Evolutionary conservation across 1,140 invertebrate genomes (phyloP).

Genomic region (Diprion similis): DNA sequence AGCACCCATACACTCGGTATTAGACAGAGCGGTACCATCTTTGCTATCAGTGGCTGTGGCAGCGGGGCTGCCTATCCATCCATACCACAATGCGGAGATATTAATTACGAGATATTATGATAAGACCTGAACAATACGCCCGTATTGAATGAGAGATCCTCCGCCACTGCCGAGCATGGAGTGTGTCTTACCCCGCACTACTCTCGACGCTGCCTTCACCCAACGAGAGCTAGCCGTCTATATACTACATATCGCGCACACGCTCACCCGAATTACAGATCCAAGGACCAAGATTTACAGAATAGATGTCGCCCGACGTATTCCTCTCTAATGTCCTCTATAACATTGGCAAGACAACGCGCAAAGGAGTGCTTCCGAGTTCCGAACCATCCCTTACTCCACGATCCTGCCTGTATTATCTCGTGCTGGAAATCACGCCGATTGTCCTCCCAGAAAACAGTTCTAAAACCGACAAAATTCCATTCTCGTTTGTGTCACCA

Average conservation of each 20-base stretch:
- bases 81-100: constrained; percentile 62
- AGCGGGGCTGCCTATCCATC: constrained; percentile 60
- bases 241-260: neutral
- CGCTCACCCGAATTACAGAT: constrained; percentile 10
- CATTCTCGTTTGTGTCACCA: too few relatives aligned
- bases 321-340: constrained; percentile 10
- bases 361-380: constrained; percentile 4
- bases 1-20: neutral
- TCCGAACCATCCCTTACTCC: neutral
- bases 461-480: too few relatives aligned
- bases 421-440: too few relatives aligned
- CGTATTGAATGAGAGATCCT: constrained; percentile 61
- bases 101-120: constrained; percentile 65
- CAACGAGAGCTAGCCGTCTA: neutral
- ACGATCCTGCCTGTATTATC: too few relatives aligned
- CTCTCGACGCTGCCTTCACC: neutral
- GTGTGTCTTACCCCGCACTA: constrained; percentile 39
- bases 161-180: constrained; percentile 33
- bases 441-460: too few relatives aligned
- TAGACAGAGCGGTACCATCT: constrained; percentile 41
- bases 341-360: constrained; percentile 5
- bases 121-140: constrained; percentile 62
- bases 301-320: constrained; percentile 14
- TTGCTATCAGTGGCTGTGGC: constrained; percentile 60
- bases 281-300: constrained; percentile 8